Percentiles rank a stretch among this genome's conserved stretches.
These are phyloP conservation scores for Notechis scutatus DNA, from an alignment of 2,113 vertebrate species.

Conservation along the genomic window DNA sequence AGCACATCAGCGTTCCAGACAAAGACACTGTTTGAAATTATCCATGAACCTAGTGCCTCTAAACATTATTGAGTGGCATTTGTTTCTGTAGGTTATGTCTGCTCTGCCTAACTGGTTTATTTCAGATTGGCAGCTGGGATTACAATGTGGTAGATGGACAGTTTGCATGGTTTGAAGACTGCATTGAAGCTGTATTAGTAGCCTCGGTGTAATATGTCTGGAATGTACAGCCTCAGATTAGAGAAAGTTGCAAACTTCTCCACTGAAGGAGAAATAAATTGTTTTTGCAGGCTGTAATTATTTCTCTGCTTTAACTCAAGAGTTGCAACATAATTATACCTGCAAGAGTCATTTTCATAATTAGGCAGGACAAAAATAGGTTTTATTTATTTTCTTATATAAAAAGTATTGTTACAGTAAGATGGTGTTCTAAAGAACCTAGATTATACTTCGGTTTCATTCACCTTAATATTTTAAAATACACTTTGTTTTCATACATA, in stretches of 20 bases:
- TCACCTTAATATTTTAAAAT: background rate
- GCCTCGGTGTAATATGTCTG: constrained; percentile 69
- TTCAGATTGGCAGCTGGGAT: constrained; percentile 86
- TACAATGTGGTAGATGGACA: constrained; percentile 71
- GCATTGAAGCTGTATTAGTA: constrained; percentile 48
- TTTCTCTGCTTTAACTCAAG: constrained; percentile 73
- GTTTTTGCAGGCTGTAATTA: constrained; percentile 76
- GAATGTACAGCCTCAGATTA: constrained; percentile 75
- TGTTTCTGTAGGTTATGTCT: constrained; percentile 87
- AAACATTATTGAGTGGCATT: constrained; percentile 86
- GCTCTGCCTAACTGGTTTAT: constrained; percentile 85
- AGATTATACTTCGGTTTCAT: background rate
- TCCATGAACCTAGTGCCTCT: constrained; percentile 76
- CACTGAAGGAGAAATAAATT: constrained; percentile 61
- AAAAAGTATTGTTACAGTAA: constrained; percentile 3
- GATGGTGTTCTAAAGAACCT: background rate
- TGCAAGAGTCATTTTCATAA: constrained; percentile 36
- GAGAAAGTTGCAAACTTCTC: constrained; percentile 52
- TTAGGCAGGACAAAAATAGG: constrained; percentile 34
- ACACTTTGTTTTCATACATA: background rate
- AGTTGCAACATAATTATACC: constrained; percentile 44
- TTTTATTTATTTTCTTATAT: constrained; percentile 22
- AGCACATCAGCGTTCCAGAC: constrained; percentile 75
- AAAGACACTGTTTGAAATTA: constrained; percentile 84
- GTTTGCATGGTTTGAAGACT: constrained; percentile 63